These are phyloP conservation scores for Pseudorhiza aurosa DNA, from an alignment of 30 jellyfish, hydroid and myxozoan genomes.

Conservation along the genomic window DNA sequence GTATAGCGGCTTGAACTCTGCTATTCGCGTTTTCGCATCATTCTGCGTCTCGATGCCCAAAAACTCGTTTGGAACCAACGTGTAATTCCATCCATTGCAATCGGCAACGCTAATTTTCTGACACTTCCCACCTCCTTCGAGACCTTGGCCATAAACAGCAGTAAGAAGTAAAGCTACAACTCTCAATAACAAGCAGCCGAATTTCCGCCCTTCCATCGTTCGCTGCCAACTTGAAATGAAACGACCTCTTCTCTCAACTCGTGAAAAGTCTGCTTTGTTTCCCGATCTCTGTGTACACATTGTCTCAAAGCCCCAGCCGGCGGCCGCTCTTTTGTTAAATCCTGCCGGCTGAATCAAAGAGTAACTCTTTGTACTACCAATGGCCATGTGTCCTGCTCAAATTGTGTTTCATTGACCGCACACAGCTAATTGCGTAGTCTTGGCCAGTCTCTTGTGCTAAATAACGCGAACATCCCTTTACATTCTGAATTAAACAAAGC, in stretches of 20 bases:
- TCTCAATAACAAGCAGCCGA: background rate
- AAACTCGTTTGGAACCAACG: conserved; percentile 78
- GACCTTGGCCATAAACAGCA: conserved; percentile 48
- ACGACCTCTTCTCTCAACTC: conserved; percentile 34
- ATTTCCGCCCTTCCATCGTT: conserved; percentile 38
- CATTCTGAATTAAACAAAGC: background rate
- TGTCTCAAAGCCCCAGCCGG: conserved; percentile 38
- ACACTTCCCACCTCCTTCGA: conserved; percentile 45
- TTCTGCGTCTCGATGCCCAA: conserved; percentile 76
- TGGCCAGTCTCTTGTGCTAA: conserved; percentile 42
- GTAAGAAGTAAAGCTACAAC: conserved; percentile 9
- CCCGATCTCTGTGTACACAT: conserved; percentile 23
- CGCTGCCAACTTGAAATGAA: conserved; percentile 18
- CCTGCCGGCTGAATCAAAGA: conserved; percentile 44
- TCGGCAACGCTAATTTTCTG: conserved; percentile 33
- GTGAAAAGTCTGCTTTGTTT: conserved; percentile 48
- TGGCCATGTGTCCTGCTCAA: conserved; percentile 67
- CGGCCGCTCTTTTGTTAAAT: conserved; percentile 54
- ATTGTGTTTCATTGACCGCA: conserved; percentile 47
- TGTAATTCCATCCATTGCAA: conserved; percentile 68
- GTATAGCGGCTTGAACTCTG: conserved; percentile 83
- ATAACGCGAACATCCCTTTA: background rate
- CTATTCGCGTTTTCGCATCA: conserved; percentile 79
- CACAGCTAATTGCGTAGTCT: conserved; percentile 43
- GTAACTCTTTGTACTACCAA: conserved; percentile 32